Base-by-base conservation (phyloP, 1,140 invertebrate genomes). In the Cherax quadricarinatus region DNA sequence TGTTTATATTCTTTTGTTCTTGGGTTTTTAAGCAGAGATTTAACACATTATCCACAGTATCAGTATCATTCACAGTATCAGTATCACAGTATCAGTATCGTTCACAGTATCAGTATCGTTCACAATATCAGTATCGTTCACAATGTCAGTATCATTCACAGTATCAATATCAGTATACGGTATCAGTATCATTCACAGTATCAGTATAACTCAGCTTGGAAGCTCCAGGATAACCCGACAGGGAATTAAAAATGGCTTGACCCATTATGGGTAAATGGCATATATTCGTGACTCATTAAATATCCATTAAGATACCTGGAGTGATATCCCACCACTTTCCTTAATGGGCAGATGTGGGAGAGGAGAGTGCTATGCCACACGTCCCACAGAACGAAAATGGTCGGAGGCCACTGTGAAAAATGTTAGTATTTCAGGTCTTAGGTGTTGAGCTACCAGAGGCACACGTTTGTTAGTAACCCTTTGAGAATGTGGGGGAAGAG, bases 241-340 rank as follows among this genome's bases (percentile, higher is more conserved):
- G 21, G 70, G 70, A 75, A 75, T 75, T 75, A 30, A 75, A 30
- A 75, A 5, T 9, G 24, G 24, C 21, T 75, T 75, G n/a, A 75
- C 18, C 70, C 70, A 75, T 75, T 75, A 75, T 75, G 70, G 70
- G 70, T 75, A 75, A 75, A 75, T 75, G 70, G 70, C 70, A 30
- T 75, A 75, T 24, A n/a, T 75, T 75, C 70, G 70, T 75, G 70
- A 75, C 70, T 75, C 70, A 75, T 75, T 75, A 75, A 75, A 75
- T 75, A 75, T 21, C 70, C 70, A 75, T 75, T 75, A 75, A 75
- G 70, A 75, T 75, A 75, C 70, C 6, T 4, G 70, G 70, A 75
- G 24, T 75, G 70, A 75, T 75, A 75, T 75, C 70, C n/a, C 6
- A 9, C n/a, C 70, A 75, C 70, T 75, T 75, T 75, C 70, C 70